Conservation (phyloP, 2,888 invertebrate genomes). For the Drosophila suboccidentalis region DNA sequence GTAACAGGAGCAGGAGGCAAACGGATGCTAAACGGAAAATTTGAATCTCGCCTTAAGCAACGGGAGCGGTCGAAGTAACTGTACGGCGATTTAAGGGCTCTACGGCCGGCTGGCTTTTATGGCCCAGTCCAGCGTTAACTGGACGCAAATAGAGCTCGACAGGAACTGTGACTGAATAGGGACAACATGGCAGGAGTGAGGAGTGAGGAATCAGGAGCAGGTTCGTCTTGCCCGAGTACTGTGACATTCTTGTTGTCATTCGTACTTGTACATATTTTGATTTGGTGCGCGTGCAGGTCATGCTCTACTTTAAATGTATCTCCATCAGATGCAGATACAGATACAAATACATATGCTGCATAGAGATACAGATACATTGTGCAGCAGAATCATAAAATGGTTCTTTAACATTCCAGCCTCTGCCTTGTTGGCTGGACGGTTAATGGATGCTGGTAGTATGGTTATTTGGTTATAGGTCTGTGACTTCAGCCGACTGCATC, state of each 20-base stretch:
- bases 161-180: slow-evolving; percentile 39
- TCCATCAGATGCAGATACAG: slow-evolving; percentile 24
- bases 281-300: slow-evolving; percentile 72
- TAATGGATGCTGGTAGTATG: slow-evolving; percentile 57
- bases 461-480: slow-evolving; percentile 6
- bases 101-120: slow-evolving; percentile 71
- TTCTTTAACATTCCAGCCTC: slow-evolving; percentile 43
- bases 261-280: slow-evolving; percentile 70
- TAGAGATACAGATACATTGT: slow-evolving; percentile 22
- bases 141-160: slow-evolving; percentile 76
- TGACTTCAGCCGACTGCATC: slow-evolving; percentile 44
- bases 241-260: slow-evolving; percentile 54
- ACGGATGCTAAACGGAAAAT: slow-evolving; percentile 67
- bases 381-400: slow-evolving; percentile 56
- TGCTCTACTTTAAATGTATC: slow-evolving; percentile 58
- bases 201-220: slow-evolving; percentile 9
- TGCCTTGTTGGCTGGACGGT: slow-evolving; percentile 4
- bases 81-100: slow-evolving; percentile 44
- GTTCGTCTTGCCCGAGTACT: slow-evolving; percentile 26
- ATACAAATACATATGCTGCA: slow-evolving; percentile 23
- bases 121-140: slow-evolving; percentile 73
- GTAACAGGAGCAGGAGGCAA: slow-evolving; percentile 15
- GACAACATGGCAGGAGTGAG: background rate
- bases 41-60: slow-evolving; percentile 59
- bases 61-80: slow-evolving; percentile 31